Percentiles rank a stretch among this genome's conserved stretches.
Conservation (phyloP, 2,888 invertebrate genomes). For the Melieria omissa region DNA sequence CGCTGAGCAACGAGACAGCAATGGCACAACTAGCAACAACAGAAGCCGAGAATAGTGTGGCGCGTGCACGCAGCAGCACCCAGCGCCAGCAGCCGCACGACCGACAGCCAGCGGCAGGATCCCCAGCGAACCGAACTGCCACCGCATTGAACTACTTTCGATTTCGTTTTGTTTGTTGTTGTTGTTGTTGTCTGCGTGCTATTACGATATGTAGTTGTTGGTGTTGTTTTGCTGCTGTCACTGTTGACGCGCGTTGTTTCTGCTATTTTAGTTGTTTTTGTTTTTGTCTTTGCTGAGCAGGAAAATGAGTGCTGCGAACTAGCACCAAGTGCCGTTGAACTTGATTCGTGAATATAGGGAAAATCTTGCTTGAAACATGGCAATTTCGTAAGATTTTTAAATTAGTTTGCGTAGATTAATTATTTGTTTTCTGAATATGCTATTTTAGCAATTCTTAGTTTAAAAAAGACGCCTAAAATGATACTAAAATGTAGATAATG, state of each 20-base stretch:
- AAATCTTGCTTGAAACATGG: not conserved
- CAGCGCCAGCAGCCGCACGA: not conserved
- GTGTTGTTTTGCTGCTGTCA: not conserved
- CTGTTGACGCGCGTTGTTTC: conserved; percentile 55
- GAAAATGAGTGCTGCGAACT: no score
- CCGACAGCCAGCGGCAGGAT: conserved; percentile 16
- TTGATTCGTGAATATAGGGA: no score
- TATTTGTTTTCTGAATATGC: no score
- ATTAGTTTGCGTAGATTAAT: no score
- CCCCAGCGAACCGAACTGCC: not conserved
- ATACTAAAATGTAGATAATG: no score
- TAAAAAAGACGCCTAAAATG: no score
- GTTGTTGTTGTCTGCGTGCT: not conserved
- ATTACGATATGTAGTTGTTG: not conserved
- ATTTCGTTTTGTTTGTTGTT: conserved; percentile 10
- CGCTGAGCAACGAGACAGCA: not conserved
- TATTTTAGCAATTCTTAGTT: no score
- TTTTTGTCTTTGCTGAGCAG: conserved; percentile 16
- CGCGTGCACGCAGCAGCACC: conserved; percentile 26
- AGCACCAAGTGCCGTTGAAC: not conserved
- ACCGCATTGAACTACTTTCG: conserved; percentile 30
- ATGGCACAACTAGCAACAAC: not conserved
- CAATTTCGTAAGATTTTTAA: no score
- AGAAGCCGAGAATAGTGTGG: conserved; percentile 24
- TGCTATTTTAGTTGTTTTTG: conserved; percentile 21